These are phyloP conservation scores for Phaenicophaeus curvirostris DNA, from an alignment of 2,797 vertebrate species.

Conservation along the genomic window DNA sequence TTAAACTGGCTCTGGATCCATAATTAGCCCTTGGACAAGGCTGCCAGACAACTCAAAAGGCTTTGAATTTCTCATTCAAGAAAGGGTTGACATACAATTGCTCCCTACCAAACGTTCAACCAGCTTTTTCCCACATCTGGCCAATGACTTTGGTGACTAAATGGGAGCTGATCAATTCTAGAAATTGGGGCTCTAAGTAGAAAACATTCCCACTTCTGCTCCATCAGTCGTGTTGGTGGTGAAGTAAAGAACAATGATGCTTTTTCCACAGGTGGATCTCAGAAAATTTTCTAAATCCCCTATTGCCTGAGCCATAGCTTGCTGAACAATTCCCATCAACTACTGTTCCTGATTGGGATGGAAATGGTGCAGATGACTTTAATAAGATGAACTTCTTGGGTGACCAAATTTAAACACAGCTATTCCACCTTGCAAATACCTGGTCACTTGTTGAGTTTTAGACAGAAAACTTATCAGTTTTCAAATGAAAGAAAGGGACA, in stretches of 20 bases:
- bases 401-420: neutral
- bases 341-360: neutral
- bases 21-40: slow-evolving; percentile 20
- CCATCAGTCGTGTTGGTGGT: neutral
- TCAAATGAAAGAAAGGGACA: neutral
- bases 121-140: slow-evolving; percentile 27
- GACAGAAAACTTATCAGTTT: neutral
- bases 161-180: slow-evolving; percentile 16
- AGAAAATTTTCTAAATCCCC: neutral
- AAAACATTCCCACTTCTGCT: slow-evolving; percentile 39
- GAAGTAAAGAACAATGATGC: neutral
- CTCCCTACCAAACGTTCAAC: slow-evolving; percentile 2
- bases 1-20: neutral
- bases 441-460: neutral
- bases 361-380: neutral
- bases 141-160: slow-evolving; percentile 15
- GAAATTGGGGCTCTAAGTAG: slow-evolving; percentile 23
- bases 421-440: neutral
- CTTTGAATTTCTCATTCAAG: slow-evolving; percentile 7
- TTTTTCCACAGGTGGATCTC: slow-evolving; percentile 22
- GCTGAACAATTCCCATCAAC: neutral
- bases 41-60: slow-evolving; percentile 20
- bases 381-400: neutral
- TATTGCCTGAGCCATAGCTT: neutral
- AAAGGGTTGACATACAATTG: neutral